A percentile compares a stretch with the other conserved stretches of the same genome.
phyloP scores from a whole-genome alignment of 2,888 invertebrate genomes.

The Drosophila eohydei region DNA sequence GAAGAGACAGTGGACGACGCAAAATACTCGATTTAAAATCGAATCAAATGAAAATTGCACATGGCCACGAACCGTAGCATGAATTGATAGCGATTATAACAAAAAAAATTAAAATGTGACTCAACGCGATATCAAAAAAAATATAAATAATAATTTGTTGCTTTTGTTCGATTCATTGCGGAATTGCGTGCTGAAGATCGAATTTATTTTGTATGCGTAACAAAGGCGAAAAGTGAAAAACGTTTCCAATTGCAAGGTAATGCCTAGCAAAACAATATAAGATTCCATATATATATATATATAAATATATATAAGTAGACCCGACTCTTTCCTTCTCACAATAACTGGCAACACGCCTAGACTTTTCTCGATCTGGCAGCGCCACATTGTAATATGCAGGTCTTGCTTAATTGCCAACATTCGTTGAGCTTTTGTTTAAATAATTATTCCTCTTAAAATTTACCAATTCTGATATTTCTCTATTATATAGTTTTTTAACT shows the following conservation, averaged over 20 bases:
- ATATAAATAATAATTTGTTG: conserved; percentile 28
- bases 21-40: conserved; percentile 54
- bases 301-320: background rate
- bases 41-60: conserved; percentile 40
- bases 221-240: conserved; percentile 31
- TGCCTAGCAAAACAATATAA: conserved; percentile 25
- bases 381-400: background rate
- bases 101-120: conserved; percentile 45
- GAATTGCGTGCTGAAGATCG: conserved; percentile 82
- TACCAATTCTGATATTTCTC: background rate
- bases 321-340: background rate
- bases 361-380: background rate
- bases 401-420: conserved; percentile 2
- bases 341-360: background rate
- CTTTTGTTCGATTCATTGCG: conserved; percentile 49
- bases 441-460: background rate
- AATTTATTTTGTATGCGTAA: conserved; percentile 71
- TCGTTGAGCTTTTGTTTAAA: background rate
- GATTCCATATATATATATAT: background rate
- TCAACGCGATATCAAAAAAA: conserved; percentile 60
- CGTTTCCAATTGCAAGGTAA: conserved; percentile 54
- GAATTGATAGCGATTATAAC: conserved; percentile 37
- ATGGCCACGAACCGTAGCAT: conserved; percentile 32
- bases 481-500: conserved; percentile 14
- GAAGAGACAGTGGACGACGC: conserved; percentile 13